phyloP scores from a whole-genome alignment of 2,113 vertebrate species.

The Anhinga anhinga region DNA sequence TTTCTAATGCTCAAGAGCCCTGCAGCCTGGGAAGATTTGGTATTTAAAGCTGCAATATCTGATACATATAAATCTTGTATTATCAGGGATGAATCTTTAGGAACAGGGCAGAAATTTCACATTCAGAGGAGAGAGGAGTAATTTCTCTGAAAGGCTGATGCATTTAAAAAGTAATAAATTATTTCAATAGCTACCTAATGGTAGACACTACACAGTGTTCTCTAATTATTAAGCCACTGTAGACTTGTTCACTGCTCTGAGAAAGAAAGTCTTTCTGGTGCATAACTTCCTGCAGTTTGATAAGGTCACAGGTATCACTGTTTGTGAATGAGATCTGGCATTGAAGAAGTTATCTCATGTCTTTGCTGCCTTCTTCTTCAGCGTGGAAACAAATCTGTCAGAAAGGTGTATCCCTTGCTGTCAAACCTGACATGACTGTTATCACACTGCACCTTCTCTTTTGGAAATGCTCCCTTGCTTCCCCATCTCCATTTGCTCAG shows the following conservation, averaged over 20 bases:
- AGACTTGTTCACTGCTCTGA: neutral
- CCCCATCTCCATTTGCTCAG: neutral
- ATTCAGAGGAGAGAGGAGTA: neutral
- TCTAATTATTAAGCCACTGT: constrained; percentile 22
- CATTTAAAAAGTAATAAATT: constrained; percentile 31
- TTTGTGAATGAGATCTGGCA: neutral
- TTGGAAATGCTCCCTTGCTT: neutral
- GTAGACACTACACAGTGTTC: neutral
- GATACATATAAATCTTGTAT: neutral
- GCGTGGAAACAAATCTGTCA: neutral
- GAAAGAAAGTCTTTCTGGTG: neutral
- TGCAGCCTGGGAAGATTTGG: neutral
- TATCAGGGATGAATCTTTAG: neutral
- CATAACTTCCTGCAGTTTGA: neutral
- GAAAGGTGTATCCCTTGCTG: neutral
- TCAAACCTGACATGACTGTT: neutral
- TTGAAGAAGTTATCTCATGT: neutral
- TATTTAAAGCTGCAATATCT: neutral
- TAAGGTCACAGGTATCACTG: neutral
- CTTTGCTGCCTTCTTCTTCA: neutral
- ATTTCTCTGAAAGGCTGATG: neutral
- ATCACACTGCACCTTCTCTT: neutral
- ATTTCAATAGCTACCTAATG: constrained; percentile 18
- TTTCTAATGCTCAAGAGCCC: neutral
- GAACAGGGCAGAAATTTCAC: neutral